Evolutionary conservation across 2,797 vertebrate genomes (phyloP).

Genomic region (Okamejei kenojei): DNA sequence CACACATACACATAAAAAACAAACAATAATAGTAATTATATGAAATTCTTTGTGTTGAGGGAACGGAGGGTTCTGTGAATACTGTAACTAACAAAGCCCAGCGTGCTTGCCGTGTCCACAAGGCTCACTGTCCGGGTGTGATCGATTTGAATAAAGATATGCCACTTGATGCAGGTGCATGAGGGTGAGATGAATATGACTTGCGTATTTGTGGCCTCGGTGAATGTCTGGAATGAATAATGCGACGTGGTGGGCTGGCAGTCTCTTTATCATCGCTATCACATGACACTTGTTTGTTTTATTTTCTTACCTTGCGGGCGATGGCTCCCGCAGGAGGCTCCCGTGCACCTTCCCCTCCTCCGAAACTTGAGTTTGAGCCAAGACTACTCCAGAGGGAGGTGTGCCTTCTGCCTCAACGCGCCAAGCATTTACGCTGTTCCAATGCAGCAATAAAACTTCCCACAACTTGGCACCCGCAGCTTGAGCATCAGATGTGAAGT

Average conservation of each 20-base stretch:
- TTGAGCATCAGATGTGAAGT: not conserved
- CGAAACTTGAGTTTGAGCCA: not conserved
- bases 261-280: not conserved
- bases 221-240: not conserved
- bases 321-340: not conserved
- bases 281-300: not conserved
- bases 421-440: not conserved
- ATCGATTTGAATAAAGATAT: conserved; percentile 12
- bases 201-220: not conserved
- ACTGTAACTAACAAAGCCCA: not conserved
- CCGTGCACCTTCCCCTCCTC: not conserved
- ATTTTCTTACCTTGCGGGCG: not conserved
- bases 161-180: not conserved
- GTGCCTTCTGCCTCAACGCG: not conserved
- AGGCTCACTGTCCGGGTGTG: not conserved
- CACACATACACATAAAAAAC: no score
- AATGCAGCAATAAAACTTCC: not conserved
- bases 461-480: not conserved
- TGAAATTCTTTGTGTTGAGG: not conserved
- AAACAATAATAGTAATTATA: no score
- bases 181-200: not conserved
- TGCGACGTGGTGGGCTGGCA: not conserved
- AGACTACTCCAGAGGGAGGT: not conserved
- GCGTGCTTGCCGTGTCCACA: not conserved
- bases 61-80: not conserved